These are phyloP conservation scores for Catharus ustulatus DNA, from an alignment of 2,797 vertebrate species.

Conservation along the genomic window DNA sequence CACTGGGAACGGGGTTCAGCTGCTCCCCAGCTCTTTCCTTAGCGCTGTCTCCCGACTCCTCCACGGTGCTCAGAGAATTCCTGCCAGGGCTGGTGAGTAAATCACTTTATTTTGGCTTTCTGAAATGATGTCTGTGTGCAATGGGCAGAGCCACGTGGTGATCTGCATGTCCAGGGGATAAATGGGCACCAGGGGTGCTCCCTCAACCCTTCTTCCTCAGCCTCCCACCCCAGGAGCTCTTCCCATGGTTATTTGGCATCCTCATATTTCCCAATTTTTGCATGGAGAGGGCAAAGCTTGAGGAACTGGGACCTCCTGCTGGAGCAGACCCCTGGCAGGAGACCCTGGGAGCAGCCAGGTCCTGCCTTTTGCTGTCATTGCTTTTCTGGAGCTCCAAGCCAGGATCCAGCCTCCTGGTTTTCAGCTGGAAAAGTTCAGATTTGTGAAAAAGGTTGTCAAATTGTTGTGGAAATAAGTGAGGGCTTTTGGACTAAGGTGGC, in stretches of 20 bases:
- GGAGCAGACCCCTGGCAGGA: neutral
- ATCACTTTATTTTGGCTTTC: neutral
- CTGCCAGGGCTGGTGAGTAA: slow-evolving; percentile 48
- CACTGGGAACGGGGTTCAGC: neutral
- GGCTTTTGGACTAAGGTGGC: neutral
- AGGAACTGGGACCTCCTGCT: rapidly evolving
- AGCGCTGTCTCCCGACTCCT: neutral
- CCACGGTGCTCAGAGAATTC: neutral
- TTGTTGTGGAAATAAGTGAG: neutral
- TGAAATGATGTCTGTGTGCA: neutral
- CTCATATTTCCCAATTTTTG: neutral
- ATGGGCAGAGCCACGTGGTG: neutral
- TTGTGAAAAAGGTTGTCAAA: neutral
- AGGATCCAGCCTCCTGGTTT: neutral
- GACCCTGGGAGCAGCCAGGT: neutral
- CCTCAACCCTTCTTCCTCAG: neutral
- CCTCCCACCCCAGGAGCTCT: neutral
- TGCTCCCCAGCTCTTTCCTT: neutral
- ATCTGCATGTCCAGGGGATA: too few relatives aligned
- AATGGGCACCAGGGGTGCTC: neutral
- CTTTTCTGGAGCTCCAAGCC: neutral
- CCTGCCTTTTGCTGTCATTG: neutral
- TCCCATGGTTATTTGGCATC: neutral
- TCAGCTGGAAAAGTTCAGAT: neutral
- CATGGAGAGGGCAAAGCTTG: neutral